A percentile compares a stretch with the other conserved stretches of the same genome.
Conservation (phyloP, 2,888 invertebrate genomes). For the Pandemis cinnamomeana region DNA sequence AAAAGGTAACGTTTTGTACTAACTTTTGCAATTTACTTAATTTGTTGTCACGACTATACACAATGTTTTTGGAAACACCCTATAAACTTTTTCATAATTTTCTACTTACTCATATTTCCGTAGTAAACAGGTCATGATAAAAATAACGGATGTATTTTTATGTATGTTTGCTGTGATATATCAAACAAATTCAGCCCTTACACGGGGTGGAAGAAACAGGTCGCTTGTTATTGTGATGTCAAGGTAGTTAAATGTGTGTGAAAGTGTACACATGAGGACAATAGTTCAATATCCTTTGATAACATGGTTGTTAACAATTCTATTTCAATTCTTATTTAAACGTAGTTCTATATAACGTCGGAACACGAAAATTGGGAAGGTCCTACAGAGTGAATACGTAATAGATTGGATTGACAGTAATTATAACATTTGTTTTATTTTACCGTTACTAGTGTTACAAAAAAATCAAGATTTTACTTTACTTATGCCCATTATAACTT, state of each 20-base stretch:
- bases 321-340: too few relatives aligned
- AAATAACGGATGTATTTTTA: neutral
- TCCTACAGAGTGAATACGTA: too few relatives aligned
- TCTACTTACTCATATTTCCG: neutral
- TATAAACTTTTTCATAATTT: neutral
- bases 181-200: constrained; percentile 2
- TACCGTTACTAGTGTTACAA: too few relatives aligned
- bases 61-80: neutral
- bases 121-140: neutral
- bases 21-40: neutral
- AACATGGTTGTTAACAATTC: too few relatives aligned
- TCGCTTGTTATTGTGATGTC: constrained; percentile 32
- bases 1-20: neutral
- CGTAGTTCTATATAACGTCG: too few relatives aligned
- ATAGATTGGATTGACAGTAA: too few relatives aligned
- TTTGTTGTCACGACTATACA: neutral
- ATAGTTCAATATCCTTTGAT: neutral
- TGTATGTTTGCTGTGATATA: neutral
- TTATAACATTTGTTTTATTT: too few relatives aligned
- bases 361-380: too few relatives aligned
- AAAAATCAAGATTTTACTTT: too few relatives aligned
- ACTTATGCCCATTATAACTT: too few relatives aligned
- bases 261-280: constrained; percentile 25
- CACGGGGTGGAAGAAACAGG: constrained; percentile 12
- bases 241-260: constrained; percentile 22